Evolutionary conservation across 2,797 vertebrate genomes (phyloP).

Genomic region (Brachymystax lenok): DNA sequence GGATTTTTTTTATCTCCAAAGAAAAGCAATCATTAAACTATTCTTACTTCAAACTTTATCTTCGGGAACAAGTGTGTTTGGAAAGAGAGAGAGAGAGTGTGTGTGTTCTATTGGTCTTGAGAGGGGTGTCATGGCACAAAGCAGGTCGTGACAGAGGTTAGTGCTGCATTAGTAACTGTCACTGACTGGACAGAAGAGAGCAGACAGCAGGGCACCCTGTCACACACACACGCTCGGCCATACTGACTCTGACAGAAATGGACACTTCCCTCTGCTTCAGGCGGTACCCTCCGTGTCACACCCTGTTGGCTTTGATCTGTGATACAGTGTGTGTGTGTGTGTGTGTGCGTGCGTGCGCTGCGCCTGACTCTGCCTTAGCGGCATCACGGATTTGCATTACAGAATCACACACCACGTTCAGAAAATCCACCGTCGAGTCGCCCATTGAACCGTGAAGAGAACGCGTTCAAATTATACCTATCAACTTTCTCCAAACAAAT

Average conservation of each 20-base stretch:
- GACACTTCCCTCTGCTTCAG: conserved; percentile 12
- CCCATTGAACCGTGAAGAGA: no score
- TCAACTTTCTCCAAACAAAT: no score
- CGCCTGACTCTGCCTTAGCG: no score
- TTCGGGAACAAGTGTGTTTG: conserved; percentile 34
- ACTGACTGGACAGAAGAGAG: conserved; percentile 62
- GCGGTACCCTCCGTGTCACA: background rate
- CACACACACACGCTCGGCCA: conserved; percentile 23
- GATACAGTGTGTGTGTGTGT: conserved; percentile 32
- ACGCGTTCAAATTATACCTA: no score
- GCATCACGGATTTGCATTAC: no score
- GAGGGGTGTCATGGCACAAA: conserved; percentile 58
- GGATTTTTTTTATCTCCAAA: background rate
- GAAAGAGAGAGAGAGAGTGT: no score
- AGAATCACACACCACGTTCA: no score
- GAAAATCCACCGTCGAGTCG: no score
- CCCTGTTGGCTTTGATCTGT: conserved; percentile 50
- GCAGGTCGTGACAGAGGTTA: conserved; percentile 76
- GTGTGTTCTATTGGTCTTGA: conserved; percentile 38
- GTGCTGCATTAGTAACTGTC: conserved; percentile 76
- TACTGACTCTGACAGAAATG: conserved; percentile 22
- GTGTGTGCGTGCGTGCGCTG: no score
- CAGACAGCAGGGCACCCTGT: conserved; percentile 60
- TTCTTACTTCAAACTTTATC: conserved; percentile 28
- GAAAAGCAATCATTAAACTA: background rate